A percentile compares a stretch with the other conserved stretches of the same genome.
Conservation (phyloP, 2,113 vertebrate species). For the Ammodytes marinus region DNA sequence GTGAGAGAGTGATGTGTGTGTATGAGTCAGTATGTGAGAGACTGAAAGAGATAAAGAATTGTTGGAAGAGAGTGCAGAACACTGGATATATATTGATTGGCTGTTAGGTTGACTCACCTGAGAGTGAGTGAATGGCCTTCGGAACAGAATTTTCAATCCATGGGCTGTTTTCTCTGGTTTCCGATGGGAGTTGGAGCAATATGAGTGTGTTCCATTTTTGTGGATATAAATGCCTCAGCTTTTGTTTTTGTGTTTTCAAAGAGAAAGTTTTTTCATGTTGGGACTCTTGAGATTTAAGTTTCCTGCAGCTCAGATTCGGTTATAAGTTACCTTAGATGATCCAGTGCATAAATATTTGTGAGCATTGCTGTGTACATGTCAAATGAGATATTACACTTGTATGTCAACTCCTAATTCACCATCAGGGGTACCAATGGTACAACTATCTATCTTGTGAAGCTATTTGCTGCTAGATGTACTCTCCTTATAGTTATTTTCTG, state of each 20-base stretch:
- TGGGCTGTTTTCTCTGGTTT: constrained; percentile 46
- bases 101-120: constrained; percentile 68
- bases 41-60: constrained; percentile 51
- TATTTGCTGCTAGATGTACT: constrained; percentile 21
- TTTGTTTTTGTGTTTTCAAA: constrained; percentile 57
- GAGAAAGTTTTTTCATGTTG: constrained; percentile 10
- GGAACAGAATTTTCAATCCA: constrained; percentile 56
- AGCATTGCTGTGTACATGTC: not conserved
- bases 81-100: constrained; percentile 70
- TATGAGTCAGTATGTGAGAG: constrained; percentile 28
- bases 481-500: constrained; percentile 29
- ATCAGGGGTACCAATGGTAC: not conserved
- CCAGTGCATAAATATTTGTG: constrained; percentile 2
- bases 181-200: constrained; percentile 45
- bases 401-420: constrained; percentile 21
- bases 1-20: not conserved
- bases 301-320: not conserved
- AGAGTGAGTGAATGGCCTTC: constrained; percentile 58
- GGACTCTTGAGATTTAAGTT: constrained; percentile 12
- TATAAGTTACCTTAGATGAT: constrained; percentile 1
- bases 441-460: constrained; percentile 27
- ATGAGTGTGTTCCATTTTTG: constrained; percentile 48
- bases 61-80: constrained; percentile 55
- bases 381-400: constrained; percentile 2
- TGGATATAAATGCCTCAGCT: constrained; percentile 39